Percentiles rank a stretch among this genome's conserved stretches.
Conservation (phyloP, 1,140 invertebrate species). For the Drosophila ogumai region DNA sequence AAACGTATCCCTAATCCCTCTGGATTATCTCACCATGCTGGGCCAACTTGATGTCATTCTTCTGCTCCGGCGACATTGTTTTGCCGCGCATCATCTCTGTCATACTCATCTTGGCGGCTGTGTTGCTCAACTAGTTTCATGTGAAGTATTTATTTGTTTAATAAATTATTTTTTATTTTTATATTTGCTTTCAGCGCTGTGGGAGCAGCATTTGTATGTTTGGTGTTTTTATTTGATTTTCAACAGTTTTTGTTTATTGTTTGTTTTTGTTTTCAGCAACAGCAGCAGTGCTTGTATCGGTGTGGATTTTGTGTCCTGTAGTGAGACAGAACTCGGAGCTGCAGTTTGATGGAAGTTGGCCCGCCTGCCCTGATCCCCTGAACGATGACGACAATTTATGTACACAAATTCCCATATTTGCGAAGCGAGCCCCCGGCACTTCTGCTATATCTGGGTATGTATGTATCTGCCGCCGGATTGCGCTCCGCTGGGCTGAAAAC, state of each 20-base stretch:
- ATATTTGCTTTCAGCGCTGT: not conserved
- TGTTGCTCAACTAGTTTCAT: not conserved
- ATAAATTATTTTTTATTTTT: not conserved
- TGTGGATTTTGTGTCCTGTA: conserved; percentile 10
- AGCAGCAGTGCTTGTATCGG: not conserved
- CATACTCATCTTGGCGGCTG: conserved; percentile 33
- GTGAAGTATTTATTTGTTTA: conserved; percentile 1
- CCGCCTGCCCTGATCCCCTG: conserved; percentile 38
- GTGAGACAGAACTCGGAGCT: conserved; percentile 8
- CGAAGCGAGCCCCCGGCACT: conserved; percentile 9
- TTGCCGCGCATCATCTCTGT: conserved; percentile 37
- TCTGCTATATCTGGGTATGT: not conserved
- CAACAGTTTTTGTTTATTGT: not conserved
- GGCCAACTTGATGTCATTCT: conserved; percentile 27
- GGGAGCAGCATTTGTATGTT: not conserved
- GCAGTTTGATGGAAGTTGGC: conserved; percentile 27
- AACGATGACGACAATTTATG: conserved; percentile 49
- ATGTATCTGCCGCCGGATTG: conserved; percentile 11
- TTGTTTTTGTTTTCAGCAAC: conserved; percentile 8
- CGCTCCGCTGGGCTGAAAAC: conserved; percentile 45
- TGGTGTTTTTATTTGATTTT: conserved; percentile 11
- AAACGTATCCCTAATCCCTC: no score
- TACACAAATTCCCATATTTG: conserved; percentile 45
- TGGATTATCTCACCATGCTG: conserved; percentile 27
- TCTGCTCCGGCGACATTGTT: conserved; percentile 3